phyloP scores from a whole-genome alignment of 1,140 invertebrate species.

The Macrocentrus cingulum region DNA sequence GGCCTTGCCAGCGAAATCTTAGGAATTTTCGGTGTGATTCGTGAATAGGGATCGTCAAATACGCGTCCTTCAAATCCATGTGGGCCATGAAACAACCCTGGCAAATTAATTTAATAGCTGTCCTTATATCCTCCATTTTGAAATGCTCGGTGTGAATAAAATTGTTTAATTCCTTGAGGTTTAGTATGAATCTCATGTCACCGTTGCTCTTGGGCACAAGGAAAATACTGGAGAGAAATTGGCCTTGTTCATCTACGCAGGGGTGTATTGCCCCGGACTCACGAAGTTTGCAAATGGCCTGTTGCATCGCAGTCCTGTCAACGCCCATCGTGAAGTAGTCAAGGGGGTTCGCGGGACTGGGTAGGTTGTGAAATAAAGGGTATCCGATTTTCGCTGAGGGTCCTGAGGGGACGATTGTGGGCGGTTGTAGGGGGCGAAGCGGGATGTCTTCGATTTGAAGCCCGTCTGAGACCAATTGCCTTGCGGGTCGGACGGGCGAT shows the following conservation, averaged over 20 bases:
- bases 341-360: background rate
- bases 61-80: conserved; percentile 24
- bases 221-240: conserved; percentile 26
- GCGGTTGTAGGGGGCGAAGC: background rate
- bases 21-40: conserved; percentile 10
- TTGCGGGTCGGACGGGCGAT: background rate
- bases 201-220: conserved; percentile 17
- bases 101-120: conserved; percentile 12
- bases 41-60: conserved; percentile 11
- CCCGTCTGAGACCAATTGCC: background rate
- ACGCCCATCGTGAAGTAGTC: conserved; percentile 9
- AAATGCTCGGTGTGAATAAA: conserved; percentile 23
- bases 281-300: background rate
- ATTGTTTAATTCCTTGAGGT: conserved; percentile 18
- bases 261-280: conserved; percentile 1
- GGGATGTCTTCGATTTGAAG: background rate
- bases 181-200: conserved; percentile 18
- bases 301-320: background rate
- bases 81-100: conserved; percentile 2
- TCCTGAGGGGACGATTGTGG: background rate
- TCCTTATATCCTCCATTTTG: conserved; percentile 23
- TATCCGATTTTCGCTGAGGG: background rate
- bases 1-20: conserved; percentile 12
- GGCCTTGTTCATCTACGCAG: background rate
- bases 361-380: background rate